These are phyloP conservation scores for Halictus ligatus DNA, from an alignment of 2,888 invertebrate genomes.

Conservation along the genomic window DNA sequence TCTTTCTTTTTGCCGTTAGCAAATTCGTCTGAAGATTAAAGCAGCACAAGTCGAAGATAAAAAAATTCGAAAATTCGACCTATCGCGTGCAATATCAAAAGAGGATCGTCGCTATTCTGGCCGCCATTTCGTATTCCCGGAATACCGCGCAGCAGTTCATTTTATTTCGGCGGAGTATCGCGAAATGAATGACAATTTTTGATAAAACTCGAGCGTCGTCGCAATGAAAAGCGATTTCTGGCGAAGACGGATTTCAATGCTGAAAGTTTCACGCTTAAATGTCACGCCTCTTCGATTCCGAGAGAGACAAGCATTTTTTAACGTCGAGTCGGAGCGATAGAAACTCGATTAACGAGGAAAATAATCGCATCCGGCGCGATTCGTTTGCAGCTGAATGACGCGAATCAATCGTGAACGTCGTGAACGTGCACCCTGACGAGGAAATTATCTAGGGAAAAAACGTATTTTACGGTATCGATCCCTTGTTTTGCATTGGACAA, in stretches of 20 bases:
- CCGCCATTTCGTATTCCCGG: slow-evolving; percentile 1
- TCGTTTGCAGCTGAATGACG: slow-evolving; percentile 25
- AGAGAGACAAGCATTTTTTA: not conserved
- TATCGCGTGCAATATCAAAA: not conserved
- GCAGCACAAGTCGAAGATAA: not conserved
- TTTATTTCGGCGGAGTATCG: not conserved
- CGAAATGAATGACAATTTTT: not conserved
- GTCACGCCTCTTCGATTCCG: not conserved
- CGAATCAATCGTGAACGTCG: slow-evolving; percentile 18
- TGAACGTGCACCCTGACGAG: not conserved
- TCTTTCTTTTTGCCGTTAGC: not conserved
- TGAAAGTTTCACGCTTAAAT: not conserved
- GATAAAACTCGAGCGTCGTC: not conserved
- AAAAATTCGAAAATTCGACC: not conserved
- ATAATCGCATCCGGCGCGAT: slow-evolving; percentile 33
- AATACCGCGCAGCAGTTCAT: not conserved
- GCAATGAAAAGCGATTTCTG: not conserved
- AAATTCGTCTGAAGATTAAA: not conserved
- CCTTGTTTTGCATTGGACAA: not conserved
- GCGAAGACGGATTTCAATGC: not conserved
- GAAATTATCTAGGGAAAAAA: slow-evolving; percentile 10
- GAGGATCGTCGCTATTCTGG: not conserved
- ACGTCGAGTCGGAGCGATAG: not conserved
- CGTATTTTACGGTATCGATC: slow-evolving; percentile 16
- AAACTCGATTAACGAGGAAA: slow-evolving; percentile 24